Evolutionary conservation across 2,797 vertebrate genomes (phyloP), one percentile per base, ranked within the genome.

Genomic region (Sebastes minor): DNA sequence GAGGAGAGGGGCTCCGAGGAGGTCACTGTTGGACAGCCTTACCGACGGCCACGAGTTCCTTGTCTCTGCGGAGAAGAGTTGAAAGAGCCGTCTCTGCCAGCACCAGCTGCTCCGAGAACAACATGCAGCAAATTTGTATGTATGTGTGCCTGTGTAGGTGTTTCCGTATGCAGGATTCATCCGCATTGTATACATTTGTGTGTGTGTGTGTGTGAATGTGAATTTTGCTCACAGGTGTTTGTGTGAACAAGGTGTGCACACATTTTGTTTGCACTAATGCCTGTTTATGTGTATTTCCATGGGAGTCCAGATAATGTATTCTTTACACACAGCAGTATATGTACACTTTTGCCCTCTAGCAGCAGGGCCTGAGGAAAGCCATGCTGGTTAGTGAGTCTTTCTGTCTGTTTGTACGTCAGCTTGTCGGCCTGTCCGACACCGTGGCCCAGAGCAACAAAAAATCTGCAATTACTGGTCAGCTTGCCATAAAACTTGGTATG

Each of bases 31-130:
- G 25, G 56, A 23, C 73, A 57, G 65, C 18, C 30, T 46, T 27
- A 9, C 38, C 64, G 75, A 56, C 59, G 22, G 12, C 42, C 14
- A 74, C 33, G 53, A 8, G 14, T 61, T 64, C 1, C 10, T 25
- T 4, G 53, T 82, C 76, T 86, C 78, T 76, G 49, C 14, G 60
- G 83, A 80, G 78, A 52, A 11, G n/a, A 76, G 56, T 70, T 86
- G 46, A 86, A 89, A 78, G 72, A 74, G 68, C 20, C 20, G 23
- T 70, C 28, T 83, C 71, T 69, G 66, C 27, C 74, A 61, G 71
- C 70, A 82, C 59, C 83, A 88, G 80, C 83, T 87, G 80, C 80
- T 83, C 60, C 2, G n/a, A 74, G 32, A 80, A 68, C 65, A 81
- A 55, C 61, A 76, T 22, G 42, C 55, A 76, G 13, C 16, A 61